Conservation (phyloP, 2,888 invertebrate genomes). For the Mythimna pallens region DNA sequence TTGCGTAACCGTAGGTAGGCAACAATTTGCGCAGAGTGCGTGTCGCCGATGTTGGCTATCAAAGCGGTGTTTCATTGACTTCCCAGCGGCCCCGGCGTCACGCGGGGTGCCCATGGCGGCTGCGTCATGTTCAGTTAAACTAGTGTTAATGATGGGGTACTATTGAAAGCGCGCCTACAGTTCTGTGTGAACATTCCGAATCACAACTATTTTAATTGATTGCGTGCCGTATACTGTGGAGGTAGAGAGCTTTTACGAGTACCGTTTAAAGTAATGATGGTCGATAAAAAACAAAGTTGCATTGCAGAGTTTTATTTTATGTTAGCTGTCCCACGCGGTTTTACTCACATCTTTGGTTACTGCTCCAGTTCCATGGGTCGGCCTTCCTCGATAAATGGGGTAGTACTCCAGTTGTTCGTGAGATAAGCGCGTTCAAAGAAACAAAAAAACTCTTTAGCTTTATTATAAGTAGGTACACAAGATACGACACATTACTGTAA, state of each 20-base stretch:
- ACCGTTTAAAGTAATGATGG: conserved; percentile 52
- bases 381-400: too few relatives aligned
- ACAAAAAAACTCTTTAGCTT: too few relatives aligned
- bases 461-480: too few relatives aligned
- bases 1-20: conserved; percentile 82
- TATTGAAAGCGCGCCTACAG: conserved; percentile 64
- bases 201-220: conserved; percentile 62
- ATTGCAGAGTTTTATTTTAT: conserved; percentile 38
- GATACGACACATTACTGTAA: conserved; percentile 8
- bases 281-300: conserved; percentile 58
- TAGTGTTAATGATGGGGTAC: conserved; percentile 68
- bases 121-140: conserved; percentile 62
- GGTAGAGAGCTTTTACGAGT: conserved; percentile 41
- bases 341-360: too few relatives aligned
- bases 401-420: too few relatives aligned
- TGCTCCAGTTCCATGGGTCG: too few relatives aligned
- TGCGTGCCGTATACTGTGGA: conserved; percentile 31
- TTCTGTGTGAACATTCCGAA: conserved; percentile 70
- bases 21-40: conserved; percentile 86
- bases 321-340: not conserved
- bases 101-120: conserved; percentile 71
- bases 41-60: conserved; percentile 79
- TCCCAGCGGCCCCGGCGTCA: conserved; percentile 72
- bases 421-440: too few relatives aligned
- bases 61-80: conserved; percentile 72